phyloP scores from a whole-genome alignment of 2,113 vertebrate species.

The Pluvianellus socialis region DNA sequence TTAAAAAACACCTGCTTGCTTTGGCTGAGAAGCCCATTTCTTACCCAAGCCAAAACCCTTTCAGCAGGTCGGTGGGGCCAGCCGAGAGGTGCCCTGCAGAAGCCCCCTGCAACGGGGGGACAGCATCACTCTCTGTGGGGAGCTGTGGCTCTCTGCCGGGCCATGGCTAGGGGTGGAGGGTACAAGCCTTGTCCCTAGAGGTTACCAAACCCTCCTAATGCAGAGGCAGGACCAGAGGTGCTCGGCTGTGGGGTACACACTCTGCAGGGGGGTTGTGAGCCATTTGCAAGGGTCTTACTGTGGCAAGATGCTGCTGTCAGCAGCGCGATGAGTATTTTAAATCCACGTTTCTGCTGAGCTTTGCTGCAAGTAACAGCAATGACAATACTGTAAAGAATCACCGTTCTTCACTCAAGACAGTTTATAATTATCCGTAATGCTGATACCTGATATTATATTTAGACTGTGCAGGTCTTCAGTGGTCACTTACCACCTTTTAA shows the following conservation, averaged over 20 bases:
- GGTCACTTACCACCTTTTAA: neutral
- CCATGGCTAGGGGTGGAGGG: neutral
- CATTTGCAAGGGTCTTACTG: neutral
- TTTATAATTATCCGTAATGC: neutral
- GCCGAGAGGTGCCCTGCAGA: neutral
- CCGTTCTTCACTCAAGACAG: neutral
- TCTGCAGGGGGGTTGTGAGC: neutral
- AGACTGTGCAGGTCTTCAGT: neutral
- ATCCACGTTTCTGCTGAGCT: neutral
- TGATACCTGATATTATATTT: neutral
- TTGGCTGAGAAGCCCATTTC: neutral
- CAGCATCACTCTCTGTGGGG: neutral
- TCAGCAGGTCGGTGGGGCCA: neutral
- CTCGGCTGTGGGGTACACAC: neutral
- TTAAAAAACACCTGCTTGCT: neutral
- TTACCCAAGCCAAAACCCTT: neutral
- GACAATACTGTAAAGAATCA: neutral
- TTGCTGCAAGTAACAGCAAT: neutral
- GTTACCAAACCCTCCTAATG: neutral
- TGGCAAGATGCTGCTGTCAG: neutral
- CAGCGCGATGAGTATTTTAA: neutral
- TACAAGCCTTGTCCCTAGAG: neutral
- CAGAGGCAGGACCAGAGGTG: neutral
- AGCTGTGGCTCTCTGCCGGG: neutral
- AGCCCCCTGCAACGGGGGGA: neutral